Conservation (phyloP, 2,888 invertebrate genomes). For the Gasteruption jaculator region DNA sequence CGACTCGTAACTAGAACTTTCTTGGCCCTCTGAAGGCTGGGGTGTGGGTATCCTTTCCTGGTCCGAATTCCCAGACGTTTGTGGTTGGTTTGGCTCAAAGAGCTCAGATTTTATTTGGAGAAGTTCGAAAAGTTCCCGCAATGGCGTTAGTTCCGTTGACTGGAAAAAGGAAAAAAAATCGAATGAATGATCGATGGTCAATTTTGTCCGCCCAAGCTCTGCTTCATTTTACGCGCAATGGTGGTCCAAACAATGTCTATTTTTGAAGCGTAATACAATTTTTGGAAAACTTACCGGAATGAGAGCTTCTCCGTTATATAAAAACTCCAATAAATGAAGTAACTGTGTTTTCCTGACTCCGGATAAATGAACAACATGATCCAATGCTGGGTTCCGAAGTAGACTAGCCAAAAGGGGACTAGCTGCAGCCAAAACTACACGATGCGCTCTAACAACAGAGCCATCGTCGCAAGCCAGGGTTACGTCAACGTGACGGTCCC, state of each 20-base stretch:
- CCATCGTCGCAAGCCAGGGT: constrained; percentile 83
- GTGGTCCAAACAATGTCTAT: too few relatives aligned
- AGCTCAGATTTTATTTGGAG: constrained; percentile 79
- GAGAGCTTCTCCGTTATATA: constrained; percentile 82
- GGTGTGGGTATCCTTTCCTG: constrained; percentile 48
- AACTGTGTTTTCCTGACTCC: constrained; percentile 77
- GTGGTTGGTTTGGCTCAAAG: constrained; percentile 47
- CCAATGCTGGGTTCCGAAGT: constrained; percentile 46
- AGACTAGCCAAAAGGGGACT: constrained; percentile 76
- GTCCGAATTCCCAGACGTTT: constrained; percentile 44
- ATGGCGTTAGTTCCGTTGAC: constrained; percentile 76
- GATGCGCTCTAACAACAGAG: constrained; percentile 75
- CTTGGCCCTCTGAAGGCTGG: constrained; percentile 48
- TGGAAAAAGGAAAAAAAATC: constrained; percentile 52
- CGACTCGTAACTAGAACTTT: constrained; percentile 50
- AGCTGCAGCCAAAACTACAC: constrained; percentile 81
- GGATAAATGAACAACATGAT: constrained; percentile 74
- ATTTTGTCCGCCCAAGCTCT: neutral
- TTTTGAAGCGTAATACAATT: too few relatives aligned
- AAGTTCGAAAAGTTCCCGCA: constrained; percentile 78
- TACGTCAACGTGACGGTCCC: constrained; percentile 82
- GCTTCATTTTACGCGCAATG: too few relatives aligned
- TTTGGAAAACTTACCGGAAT: constrained; percentile 60
- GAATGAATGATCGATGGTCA: too few relatives aligned
- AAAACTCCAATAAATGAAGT: constrained; percentile 76